These are phyloP conservation scores for Drosophila subobscura DNA, from an alignment of 1,140 invertebrate genomes.

Conservation along the genomic window DNA sequence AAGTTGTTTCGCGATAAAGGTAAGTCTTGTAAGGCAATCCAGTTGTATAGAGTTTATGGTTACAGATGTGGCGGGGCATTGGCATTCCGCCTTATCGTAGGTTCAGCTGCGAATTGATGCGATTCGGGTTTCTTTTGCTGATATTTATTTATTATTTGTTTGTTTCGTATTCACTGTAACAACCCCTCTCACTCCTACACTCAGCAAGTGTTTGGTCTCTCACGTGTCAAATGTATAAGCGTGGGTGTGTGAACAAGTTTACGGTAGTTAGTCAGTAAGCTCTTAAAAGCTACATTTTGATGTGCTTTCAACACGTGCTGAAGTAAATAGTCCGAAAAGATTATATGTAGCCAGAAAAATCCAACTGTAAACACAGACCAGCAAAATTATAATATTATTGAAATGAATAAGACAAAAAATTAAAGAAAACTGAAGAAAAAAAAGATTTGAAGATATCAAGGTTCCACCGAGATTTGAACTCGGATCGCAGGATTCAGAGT, in stretches of 20 bases:
- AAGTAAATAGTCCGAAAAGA: too few relatives aligned
- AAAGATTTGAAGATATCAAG: slow-evolving; percentile 68
- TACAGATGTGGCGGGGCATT: neutral
- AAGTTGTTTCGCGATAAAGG: slow-evolving; percentile 88
- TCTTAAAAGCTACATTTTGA: slow-evolving; percentile 8
- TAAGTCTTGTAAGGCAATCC: slow-evolving; percentile 83
- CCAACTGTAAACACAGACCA: too few relatives aligned
- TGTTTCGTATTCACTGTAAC: slow-evolving; percentile 4
- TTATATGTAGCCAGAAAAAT: too few relatives aligned
- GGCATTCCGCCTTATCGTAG: slow-evolving; percentile 17
- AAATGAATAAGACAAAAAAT: neutral
- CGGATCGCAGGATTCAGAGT: slow-evolving; percentile 95
- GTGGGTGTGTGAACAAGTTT: neutral
- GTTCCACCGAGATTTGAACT: slow-evolving; percentile 93
- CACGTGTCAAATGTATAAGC: neutral
- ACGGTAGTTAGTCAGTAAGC: slow-evolving; percentile 38
- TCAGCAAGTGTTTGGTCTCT: neutral
- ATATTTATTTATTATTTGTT: slow-evolving; percentile 40
- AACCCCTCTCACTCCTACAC: neutral
- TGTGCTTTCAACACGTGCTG: slow-evolving; percentile 22
- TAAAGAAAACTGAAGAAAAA: slow-evolving; percentile 11
- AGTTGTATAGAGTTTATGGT: neutral
- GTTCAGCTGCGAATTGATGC: neutral
- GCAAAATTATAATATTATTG: neutral
- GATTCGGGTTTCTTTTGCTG: slow-evolving; percentile 28